These are phyloP conservation scores for Athalia cordata DNA, from an alignment of 2,888 invertebrate species.

Conservation along the genomic window DNA sequence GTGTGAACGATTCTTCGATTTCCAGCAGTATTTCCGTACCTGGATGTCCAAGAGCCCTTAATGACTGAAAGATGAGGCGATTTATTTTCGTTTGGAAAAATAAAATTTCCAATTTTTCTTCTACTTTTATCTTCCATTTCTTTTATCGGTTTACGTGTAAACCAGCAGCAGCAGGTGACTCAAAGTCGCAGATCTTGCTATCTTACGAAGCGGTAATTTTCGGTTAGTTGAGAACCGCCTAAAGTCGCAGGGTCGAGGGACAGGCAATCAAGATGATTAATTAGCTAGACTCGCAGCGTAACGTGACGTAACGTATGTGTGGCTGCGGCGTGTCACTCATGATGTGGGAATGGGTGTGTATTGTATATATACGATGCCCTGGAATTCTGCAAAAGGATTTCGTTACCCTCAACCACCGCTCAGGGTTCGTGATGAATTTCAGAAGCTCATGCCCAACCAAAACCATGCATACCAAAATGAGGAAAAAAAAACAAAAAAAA, in stretches of 20 bases:
- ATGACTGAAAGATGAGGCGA: neutral
- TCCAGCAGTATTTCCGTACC: too few relatives aligned
- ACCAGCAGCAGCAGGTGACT: neutral
- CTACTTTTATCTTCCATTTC: neutral
- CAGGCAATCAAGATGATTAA: conserved; percentile 45
- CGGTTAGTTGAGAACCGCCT: conserved; percentile 28
- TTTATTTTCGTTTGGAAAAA: neutral
- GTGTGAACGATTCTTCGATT: too few relatives aligned
- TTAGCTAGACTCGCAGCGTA: conserved; percentile 35
- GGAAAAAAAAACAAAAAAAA: too few relatives aligned
- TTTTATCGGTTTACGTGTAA: too few relatives aligned
- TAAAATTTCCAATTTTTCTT: neutral
- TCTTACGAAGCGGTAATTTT: neutral
- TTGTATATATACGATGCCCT: neutral
- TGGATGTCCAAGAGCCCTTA: too few relatives aligned
- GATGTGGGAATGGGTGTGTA: conserved; percentile 17
- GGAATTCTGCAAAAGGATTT: too few relatives aligned
- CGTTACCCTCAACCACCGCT: too few relatives aligned
- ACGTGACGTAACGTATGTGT: conserved; percentile 41
- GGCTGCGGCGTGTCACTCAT: conserved; percentile 38
- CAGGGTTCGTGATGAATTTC: too few relatives aligned
- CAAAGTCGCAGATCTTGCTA: neutral
- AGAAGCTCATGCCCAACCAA: too few relatives aligned
- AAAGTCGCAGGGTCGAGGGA: conserved; percentile 28
- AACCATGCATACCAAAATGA: too few relatives aligned